phyloP scores from a whole-genome alignment of 2,888 invertebrate species.

The Cataglyphis cursor region DNA sequence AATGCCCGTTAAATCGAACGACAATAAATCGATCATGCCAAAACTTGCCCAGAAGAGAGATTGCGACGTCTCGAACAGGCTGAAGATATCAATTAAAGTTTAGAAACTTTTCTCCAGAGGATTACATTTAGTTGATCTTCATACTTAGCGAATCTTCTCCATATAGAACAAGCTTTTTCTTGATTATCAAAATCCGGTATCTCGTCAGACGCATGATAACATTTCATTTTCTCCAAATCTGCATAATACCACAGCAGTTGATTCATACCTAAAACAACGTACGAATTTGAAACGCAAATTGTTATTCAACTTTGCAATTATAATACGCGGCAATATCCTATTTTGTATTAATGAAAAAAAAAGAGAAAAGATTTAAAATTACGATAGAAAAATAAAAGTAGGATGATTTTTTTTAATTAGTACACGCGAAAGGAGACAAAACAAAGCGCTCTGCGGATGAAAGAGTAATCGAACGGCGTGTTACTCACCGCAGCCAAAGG shows the following conservation, averaged over 20 bases:
- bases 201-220: conserved; percentile 92
- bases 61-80: conserved; percentile 98
- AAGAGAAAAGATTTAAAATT: background rate
- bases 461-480: conserved; percentile 22
- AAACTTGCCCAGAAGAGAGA: conserved; percentile 99
- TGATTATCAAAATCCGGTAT: conserved; percentile 94
- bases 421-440: background rate
- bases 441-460: conserved; percentile 42
- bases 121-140: conserved; percentile 61
- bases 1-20: conserved; percentile 97
- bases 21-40: conserved; percentile 97
- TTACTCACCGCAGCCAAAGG: conserved; percentile 96
- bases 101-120: background rate
- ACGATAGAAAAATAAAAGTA: background rate
- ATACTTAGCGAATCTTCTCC: conserved; percentile 96
- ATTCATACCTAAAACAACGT: conserved; percentile 90
- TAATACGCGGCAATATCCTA: background rate
- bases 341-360: background rate
- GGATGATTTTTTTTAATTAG: conserved; percentile 20
- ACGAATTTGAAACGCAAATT: background rate
- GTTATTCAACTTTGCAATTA: background rate
- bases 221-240: conserved; percentile 94
- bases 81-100: conserved; percentile 85
- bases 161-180: conserved; percentile 94
- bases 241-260: conserved; percentile 97